These are phyloP conservation scores for Leptocoma aspasia DNA, from an alignment of 2,113 vertebrate species.

Conservation along the genomic window DNA sequence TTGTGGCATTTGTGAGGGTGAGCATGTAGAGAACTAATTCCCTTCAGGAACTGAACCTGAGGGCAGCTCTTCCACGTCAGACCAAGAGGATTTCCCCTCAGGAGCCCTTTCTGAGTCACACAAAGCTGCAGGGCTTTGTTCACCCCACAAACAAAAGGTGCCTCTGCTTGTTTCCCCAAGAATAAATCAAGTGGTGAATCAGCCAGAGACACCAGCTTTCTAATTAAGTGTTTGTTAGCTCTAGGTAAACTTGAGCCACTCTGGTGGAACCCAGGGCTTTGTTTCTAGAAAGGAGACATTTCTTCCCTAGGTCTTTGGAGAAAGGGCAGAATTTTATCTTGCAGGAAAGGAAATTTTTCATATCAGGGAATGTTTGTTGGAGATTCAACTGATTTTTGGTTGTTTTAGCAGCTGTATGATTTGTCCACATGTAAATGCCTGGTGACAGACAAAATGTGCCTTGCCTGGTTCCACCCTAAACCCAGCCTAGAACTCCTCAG, in stretches of 20 bases:
- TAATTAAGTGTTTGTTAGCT: conserved; percentile 8
- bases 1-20: neutral
- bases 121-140: neutral
- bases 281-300: neutral
- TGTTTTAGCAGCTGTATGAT: neutral
- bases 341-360: neutral
- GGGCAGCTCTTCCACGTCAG: conserved; percentile 7
- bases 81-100: neutral
- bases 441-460: accelerated
- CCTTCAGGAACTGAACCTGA: neutral
- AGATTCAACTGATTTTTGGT: neutral
- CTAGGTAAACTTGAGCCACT: neutral
- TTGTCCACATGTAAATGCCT: neutral
- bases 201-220: conserved; percentile 19
- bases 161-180: neutral
- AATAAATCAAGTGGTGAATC: conserved; percentile 19
- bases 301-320: neutral
- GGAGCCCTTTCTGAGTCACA: neutral
- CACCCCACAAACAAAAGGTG: neutral
- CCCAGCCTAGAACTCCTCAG: neutral
- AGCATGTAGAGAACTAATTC: neutral
- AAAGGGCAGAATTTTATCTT: neutral
- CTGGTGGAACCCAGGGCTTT: neutral
- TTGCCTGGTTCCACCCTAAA: neutral
- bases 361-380: neutral